Percentiles rank a stretch among this genome's conserved stretches.
Conservation (phyloP, 2,888 invertebrate genomes). For the Acanthosepion lycidas region DNA sequence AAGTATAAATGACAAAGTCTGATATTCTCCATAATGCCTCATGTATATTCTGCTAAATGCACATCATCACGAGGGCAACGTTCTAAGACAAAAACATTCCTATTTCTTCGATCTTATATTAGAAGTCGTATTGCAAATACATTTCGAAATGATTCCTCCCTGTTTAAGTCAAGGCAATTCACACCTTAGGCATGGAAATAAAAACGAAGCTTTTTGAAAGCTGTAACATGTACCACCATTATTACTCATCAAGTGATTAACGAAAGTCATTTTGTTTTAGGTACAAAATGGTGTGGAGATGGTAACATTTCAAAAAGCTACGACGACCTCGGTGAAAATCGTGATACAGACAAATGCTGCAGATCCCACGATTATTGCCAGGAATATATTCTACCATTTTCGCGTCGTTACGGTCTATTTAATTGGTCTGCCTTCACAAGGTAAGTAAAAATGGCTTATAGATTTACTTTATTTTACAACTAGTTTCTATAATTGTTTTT, state of each 20-base stretch:
- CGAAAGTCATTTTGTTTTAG: background rate
- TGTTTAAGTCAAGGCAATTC: too few species aligned
- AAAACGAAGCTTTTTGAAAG: background rate
- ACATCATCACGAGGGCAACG: too few species aligned
- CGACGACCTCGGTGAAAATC: background rate
- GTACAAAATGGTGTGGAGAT: slow-evolving; percentile 42
- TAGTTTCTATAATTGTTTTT: too few species aligned
- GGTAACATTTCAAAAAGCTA: slow-evolving; percentile 1
- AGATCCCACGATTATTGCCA: background rate
- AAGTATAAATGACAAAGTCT: too few species aligned
- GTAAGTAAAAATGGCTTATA: background rate
- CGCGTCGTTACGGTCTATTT: slow-evolving; percentile 24
- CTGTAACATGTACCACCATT: background rate
- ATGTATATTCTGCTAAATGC: too few species aligned
- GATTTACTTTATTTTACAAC: too few species aligned
- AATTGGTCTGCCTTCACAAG: slow-evolving; percentile 40
- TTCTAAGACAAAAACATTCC: too few species aligned
- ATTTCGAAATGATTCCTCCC: too few species aligned
- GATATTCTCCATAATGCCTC: too few species aligned
- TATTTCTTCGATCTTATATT: too few species aligned
- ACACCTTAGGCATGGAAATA: too few species aligned
- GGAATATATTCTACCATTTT: slow-evolving; percentile 38
- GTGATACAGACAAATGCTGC: slow-evolving; percentile 33
- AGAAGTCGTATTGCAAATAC: too few species aligned
- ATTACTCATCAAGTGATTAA: background rate